Conservation (phyloP, 2,797 vertebrate species). For the Alca torda region DNA sequence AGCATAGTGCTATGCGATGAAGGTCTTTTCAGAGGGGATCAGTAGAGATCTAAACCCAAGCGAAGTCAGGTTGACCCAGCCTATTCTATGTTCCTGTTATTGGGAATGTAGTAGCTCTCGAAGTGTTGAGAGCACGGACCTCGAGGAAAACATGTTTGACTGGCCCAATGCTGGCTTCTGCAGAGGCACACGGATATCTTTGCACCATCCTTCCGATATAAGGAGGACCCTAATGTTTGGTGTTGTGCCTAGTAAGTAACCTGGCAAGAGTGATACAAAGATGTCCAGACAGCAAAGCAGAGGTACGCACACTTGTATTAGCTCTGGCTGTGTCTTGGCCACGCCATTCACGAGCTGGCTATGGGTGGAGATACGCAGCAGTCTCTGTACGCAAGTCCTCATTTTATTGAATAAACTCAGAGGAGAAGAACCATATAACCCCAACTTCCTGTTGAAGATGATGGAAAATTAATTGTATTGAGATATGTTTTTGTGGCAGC, state of each 20-base stretch:
- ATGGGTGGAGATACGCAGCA: not conserved
- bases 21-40: not conserved
- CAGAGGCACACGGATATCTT: not conserved
- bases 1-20: not conserved
- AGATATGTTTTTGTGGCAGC: not conserved
- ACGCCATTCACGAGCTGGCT: not conserved
- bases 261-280: not conserved
- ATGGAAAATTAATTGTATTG: not conserved
- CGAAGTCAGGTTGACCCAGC: not conserved
- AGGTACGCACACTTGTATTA: not conserved
- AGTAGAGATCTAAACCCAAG: not conserved
- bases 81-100: not conserved
- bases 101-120: not conserved
- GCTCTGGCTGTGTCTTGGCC: not conserved
- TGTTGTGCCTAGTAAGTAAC: not conserved
- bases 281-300: not conserved
- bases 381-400: not conserved
- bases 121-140: not conserved
- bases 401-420: not conserved
- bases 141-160: not conserved
- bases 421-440: not conserved
- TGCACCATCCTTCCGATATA: not conserved
- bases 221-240: not conserved
- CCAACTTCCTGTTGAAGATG: not conserved
- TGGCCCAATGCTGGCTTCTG: not conserved